A percentile compares a stretch with the other conserved stretches of the same genome.
These are phyloP conservation scores for Pararge aegeria DNA, from an alignment of 1,140 invertebrate genomes.

Conservation along the genomic window DNA sequence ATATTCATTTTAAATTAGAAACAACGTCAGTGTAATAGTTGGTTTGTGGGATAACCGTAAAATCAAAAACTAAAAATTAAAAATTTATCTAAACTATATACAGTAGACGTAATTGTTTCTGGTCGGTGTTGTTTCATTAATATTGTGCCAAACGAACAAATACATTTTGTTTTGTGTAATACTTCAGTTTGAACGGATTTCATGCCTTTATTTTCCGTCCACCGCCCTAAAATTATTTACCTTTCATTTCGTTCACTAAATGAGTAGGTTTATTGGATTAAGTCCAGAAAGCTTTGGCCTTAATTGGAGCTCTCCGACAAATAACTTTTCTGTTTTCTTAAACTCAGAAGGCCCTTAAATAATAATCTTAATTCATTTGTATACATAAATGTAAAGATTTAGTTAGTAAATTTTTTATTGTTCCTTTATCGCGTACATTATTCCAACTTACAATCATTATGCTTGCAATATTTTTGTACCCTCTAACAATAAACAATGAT, in stretches of 20 bases:
- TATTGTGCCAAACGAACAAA: constrained; percentile 34
- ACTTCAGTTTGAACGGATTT: constrained; percentile 50
- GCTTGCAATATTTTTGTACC: neutral
- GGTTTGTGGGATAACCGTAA: constrained; percentile 21
- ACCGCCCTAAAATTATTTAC: constrained; percentile 74
- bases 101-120: constrained; percentile 39
- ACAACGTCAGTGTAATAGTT: too few species aligned
- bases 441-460: neutral
- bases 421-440: neutral
- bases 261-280: constrained; percentile 79
- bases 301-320: constrained; percentile 76
- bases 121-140: constrained; percentile 53
- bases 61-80: constrained; percentile 9
- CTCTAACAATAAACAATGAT: too few species aligned
- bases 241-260: constrained; percentile 76
- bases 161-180: constrained; percentile 34
- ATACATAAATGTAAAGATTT: constrained; percentile 40
- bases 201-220: constrained; percentile 38
- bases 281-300: constrained; percentile 77
- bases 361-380: constrained; percentile 72
- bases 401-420: constrained; percentile 5
- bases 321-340: constrained; percentile 77
- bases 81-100: constrained; percentile 36
- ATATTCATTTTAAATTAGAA: too few species aligned
- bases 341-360: constrained; percentile 73